These are phyloP conservation scores for Arenaria interpres DNA, from an alignment of 2,113 vertebrate species.

Conservation along the genomic window DNA sequence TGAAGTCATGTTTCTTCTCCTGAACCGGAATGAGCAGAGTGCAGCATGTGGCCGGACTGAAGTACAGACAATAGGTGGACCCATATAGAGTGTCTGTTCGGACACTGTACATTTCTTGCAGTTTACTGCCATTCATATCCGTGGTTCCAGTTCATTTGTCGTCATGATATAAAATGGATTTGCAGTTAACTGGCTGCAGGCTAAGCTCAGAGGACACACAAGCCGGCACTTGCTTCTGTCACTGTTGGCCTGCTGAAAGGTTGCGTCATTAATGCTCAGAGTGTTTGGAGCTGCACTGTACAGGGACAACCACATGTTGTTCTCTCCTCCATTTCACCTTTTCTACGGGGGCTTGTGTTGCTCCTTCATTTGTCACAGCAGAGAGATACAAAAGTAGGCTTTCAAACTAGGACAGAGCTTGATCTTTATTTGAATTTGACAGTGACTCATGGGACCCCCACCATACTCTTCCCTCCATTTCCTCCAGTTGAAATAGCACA, in stretches of 20 bases:
- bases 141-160: not conserved
- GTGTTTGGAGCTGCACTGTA: not conserved
- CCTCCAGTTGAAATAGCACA: not conserved
- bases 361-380: not conserved
- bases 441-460: not conserved
- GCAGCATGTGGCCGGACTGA: not conserved
- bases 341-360: not conserved
- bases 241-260: not conserved
- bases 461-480: not conserved
- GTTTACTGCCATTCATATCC: not conserved
- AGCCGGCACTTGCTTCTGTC: not conserved
- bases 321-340: not conserved
- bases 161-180: not conserved
- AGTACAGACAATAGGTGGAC: not conserved
- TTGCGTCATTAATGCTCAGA: not conserved
- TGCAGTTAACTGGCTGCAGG: not conserved
- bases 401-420: not conserved
- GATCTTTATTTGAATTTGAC: not conserved
- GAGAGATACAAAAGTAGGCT: not conserved
- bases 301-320: not conserved
- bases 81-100: accelerated
- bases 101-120: not conserved
- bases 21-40: not conserved
- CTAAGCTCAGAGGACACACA: not conserved
- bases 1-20: not conserved